Percentiles rank a stretch among this genome's conserved stretches.
Conservation (phyloP, 2,113 vertebrate species). For the Syngnathoides biaculeatus region DNA sequence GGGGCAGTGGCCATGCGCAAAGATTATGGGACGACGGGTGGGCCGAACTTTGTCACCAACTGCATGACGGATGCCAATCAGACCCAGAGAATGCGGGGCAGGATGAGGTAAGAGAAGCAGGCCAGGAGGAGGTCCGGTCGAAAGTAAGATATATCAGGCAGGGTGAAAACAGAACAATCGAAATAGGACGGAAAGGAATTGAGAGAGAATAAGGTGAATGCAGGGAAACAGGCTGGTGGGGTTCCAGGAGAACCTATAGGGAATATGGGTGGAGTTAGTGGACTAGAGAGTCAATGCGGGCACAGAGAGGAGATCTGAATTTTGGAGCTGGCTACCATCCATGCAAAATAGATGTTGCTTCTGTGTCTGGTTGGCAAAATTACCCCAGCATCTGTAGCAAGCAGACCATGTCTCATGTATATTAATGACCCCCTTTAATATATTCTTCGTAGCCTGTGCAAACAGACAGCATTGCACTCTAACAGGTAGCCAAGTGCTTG, state of each 20-base stretch:
- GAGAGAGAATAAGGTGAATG: conserved; percentile 19
- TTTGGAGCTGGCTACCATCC: conserved; percentile 56
- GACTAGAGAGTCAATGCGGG: conserved; percentile 41
- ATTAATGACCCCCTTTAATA: conserved; percentile 67
- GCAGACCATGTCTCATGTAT: conserved; percentile 68
- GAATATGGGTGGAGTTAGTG: conserved; percentile 44
- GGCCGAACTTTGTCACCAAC: conserved; percentile 86
- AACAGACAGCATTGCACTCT: conserved; percentile 47
- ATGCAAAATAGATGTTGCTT: conserved; percentile 64
- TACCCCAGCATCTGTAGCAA: conserved; percentile 67
- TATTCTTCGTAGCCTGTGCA: conserved; percentile 61
- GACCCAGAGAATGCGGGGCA: conserved; percentile 76
- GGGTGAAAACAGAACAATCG: conserved; percentile 20
- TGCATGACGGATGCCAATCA: conserved; percentile 84
- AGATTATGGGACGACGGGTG: conserved; percentile 80
- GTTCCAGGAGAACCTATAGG: conserved; percentile 29
- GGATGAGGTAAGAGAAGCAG: conserved; percentile 76
- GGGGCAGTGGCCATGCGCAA: conserved; percentile 85
- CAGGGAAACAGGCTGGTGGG: conserved; percentile 26
- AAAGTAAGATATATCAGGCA: conserved; percentile 9
- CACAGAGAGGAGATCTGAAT: conserved; percentile 48
- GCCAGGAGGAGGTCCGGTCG: conserved; percentile 6
- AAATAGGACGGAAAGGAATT: conserved; percentile 16
- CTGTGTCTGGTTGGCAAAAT: conserved; percentile 63
- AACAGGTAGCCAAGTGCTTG: conserved; percentile 56